These are phyloP conservation scores for Streptopelia turtur DNA, from an alignment of 2,797 vertebrate genomes.

Conservation along the genomic window DNA sequence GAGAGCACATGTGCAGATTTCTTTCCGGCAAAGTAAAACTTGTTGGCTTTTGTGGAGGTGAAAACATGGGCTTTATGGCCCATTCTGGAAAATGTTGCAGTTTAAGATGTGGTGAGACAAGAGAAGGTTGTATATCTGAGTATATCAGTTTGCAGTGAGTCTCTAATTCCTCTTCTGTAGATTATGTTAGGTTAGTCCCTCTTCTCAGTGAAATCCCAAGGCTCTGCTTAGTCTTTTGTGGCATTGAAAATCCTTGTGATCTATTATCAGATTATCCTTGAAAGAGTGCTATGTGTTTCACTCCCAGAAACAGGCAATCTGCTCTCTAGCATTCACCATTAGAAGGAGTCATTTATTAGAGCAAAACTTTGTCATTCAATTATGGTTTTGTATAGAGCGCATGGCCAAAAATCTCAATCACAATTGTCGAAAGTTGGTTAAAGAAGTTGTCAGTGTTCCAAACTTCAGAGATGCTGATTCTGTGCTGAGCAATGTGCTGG, in stretches of 20 bases:
- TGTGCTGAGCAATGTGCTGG: background rate
- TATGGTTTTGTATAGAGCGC: conserved; percentile 14
- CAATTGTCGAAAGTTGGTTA: conserved; percentile 28
- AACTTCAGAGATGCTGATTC: background rate
- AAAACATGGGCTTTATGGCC: background rate
- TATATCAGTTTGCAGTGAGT: background rate
- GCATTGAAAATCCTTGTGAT: conserved; percentile 51
- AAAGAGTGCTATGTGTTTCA: conserved; percentile 23
- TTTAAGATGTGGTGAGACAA: background rate
- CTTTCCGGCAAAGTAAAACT: background rate
- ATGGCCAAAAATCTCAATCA: conserved; percentile 64
- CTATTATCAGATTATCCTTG: conserved; percentile 64
- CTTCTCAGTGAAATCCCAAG: conserved; percentile 40
- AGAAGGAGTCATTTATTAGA: conserved; percentile 47
- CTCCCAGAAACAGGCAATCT: conserved; percentile 59
- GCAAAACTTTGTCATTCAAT: conserved; percentile 60
- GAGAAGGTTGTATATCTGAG: background rate
- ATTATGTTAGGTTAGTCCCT: conserved; percentile 7
- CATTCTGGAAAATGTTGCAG: background rate
- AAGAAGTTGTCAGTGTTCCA: background rate
- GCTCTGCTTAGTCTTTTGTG: conserved; percentile 45
- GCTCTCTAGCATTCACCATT: conserved; percentile 28
- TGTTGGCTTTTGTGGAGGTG: conserved; percentile 2
- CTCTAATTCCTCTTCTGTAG: conserved; percentile 23
- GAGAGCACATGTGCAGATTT: background rate